Conservation (phyloP, 2,888 invertebrate species). For the Amphipyra tragopoginis region DNA sequence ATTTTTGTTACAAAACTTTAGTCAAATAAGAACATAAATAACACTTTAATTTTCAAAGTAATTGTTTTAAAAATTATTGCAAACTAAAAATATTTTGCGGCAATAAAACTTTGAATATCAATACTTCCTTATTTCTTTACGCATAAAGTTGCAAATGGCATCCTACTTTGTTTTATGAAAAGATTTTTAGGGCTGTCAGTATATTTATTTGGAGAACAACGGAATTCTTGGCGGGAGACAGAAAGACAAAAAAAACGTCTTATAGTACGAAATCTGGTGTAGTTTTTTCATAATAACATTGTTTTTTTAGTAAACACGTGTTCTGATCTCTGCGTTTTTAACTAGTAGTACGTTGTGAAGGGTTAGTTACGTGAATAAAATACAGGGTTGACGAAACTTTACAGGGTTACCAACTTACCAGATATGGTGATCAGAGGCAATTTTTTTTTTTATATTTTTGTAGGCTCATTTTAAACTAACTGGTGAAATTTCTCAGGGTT, state of each 20-base stretch:
- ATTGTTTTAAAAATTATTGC: neutral
- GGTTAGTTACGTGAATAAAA: constrained; percentile 30
- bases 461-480: too few species aligned
- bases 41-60: neutral
- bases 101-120: neutral
- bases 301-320: constrained; percentile 62
- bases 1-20: neutral
- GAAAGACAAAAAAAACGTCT: constrained; percentile 63
- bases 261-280: constrained; percentile 68
- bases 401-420: too few species aligned
- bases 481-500: too few species aligned
- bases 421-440: too few species aligned
- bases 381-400: too few species aligned
- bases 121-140: fast-evolving
- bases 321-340: constrained; percentile 20
- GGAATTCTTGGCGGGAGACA: constrained; percentile 67
- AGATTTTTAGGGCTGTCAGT: constrained; percentile 14
- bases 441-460: too few species aligned
- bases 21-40: neutral
- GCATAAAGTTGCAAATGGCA: constrained; percentile 10
- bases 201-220: constrained; percentile 65
- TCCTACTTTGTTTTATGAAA: neutral
- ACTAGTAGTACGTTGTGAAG: constrained; percentile 18
- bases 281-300: constrained; percentile 50
- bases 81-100: neutral